These are phyloP conservation scores for Mythimna vitellina DNA, from an alignment of 2,888 invertebrate species.

Conservation along the genomic window DNA sequence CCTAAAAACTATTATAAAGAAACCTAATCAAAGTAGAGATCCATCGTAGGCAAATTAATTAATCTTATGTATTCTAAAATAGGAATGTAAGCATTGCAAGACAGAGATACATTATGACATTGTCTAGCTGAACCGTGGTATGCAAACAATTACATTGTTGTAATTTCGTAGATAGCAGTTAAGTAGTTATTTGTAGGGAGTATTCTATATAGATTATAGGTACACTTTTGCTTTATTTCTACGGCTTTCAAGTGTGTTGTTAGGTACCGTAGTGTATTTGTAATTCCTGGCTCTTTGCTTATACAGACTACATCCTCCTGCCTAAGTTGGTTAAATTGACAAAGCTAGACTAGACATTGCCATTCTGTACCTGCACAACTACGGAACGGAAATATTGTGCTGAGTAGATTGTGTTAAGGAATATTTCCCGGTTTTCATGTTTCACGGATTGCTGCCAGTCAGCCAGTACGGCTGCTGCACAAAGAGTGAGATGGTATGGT, in stretches of 20 bases:
- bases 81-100: slow-evolving; percentile 52
- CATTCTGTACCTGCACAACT: slow-evolving; percentile 29
- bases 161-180: background rate
- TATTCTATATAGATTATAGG: background rate
- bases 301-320: background rate
- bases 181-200: too few species aligned
- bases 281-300: background rate
- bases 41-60: slow-evolving; percentile 43
- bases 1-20: slow-evolving; percentile 25
- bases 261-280: too few species aligned
- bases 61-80: slow-evolving; percentile 48
- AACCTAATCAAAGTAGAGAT: slow-evolving; percentile 35
- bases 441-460: too few species aligned
- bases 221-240: background rate
- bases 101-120: slow-evolving; percentile 19
- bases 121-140: slow-evolving; percentile 16
- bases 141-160: background rate
- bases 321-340: background rate
- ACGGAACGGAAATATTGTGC: slow-evolving; percentile 48
- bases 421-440: background rate
- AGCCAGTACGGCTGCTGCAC: background rate
- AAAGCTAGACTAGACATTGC: slow-evolving; percentile 39
- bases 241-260: background rate
- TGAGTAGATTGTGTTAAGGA: slow-evolving; percentile 1
- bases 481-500: too few species aligned